Percentiles rank a stretch among this genome's conserved stretches.
Evolutionary conservation across 2,797 vertebrate species (phyloP).

Genomic region (Orestias chungarensis): DNA sequence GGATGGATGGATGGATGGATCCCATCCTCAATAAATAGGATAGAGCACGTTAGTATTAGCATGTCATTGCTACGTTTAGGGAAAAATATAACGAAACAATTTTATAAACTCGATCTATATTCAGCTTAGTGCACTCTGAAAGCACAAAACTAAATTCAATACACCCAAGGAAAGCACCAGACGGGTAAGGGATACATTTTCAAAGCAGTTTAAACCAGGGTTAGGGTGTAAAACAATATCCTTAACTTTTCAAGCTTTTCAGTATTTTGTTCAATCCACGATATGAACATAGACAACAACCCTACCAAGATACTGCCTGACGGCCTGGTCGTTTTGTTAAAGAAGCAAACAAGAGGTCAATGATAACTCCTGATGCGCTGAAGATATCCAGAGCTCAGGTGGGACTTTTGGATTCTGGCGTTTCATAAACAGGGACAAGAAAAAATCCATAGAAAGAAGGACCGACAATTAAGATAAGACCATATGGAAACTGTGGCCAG

Average conservation of each 20-base stretch:
- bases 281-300: not conserved
- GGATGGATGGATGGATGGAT: constrained; percentile 67
- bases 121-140: not conserved
- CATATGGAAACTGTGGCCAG: not conserved
- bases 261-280: not conserved
- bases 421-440: not conserved
- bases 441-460: not conserved
- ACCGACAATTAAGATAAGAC: not conserved
- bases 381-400: not conserved
- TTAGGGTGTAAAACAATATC: not conserved
- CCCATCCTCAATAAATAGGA: no score
- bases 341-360: not conserved
- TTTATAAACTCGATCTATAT: no score
- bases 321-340: not conserved
- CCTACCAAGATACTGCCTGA: not conserved
- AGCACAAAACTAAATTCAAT: not conserved
- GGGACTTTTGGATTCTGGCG: not conserved
- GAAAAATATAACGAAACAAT: no score
- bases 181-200: not conserved
- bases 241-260: not conserved
- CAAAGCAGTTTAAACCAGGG: not conserved
- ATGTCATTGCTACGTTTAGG: no score
- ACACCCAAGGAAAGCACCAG: no score
- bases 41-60: no score
- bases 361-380: not conserved